Evolutionary conservation across 2,888 invertebrate species (phyloP), one percentile per base, ranked within the genome.

Genomic region (Priocnemis perturbator): DNA sequence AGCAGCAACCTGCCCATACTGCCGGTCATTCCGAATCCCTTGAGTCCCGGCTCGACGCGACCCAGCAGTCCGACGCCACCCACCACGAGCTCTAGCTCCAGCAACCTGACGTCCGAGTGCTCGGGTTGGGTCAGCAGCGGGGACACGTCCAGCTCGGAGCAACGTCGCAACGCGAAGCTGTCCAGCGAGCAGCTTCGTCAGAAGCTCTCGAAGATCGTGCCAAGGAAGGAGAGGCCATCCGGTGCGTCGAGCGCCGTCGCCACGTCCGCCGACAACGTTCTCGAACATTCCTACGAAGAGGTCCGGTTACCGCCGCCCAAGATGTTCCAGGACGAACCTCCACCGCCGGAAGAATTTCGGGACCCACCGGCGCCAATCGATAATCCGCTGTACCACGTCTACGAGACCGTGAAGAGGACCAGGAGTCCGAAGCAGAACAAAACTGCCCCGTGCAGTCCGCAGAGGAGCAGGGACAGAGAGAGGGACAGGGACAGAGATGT

Each of bases 41-140:
- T 82, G 30, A 88, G 87, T 75, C 84, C 85, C n/a, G 79, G 83
- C 52, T 86, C 87, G 52, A 84, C 82, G n/a, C 77, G 85, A 48
- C 83, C 85, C 7, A 87, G 85, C 69, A 88, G 86, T 66, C 88
- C 85, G 19, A 37, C 37, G 11, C 37, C 37, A 1, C 37, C 37
- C 4, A 85, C 83, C 81, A 92, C 91, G 0, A 92, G 92, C 69
- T 92, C 92, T 19, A 92, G 92, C 53, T 92, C 92, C 1, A 92
- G 92, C 74, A 91, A 92, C 73, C 91, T 92, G 73, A 92, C 91
- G 4, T 96, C 95, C 82, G 96, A 96, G 88, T 95, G 95, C 88
- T 96, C 96, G 84, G 96, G 96, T 0, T 96, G 96, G 96, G 95
- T 96, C 0, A 95, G 95, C 37, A 96, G 95, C 81, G 93, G 94